phyloP scores from a whole-genome alignment of 2,113 vertebrate species.

The Chloebia gouldiae region DNA sequence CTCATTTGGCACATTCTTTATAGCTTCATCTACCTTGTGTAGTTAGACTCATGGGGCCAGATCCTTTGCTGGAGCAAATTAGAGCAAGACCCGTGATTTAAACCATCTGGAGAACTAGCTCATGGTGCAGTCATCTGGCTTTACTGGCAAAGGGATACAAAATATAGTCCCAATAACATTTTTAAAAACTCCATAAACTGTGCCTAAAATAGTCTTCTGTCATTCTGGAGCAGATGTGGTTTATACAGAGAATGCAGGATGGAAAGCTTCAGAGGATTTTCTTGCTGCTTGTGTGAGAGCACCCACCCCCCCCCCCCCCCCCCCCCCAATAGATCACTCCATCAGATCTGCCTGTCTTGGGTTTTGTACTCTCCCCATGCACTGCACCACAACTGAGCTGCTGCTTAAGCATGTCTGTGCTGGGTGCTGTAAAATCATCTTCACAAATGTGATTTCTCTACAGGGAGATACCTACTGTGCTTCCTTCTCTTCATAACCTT shows the following conservation, averaged over 20 bases:
- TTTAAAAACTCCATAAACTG: conserved; percentile 63
- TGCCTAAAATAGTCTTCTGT: conserved; percentile 35
- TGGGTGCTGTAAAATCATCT: neutral
- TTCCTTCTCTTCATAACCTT: neutral
- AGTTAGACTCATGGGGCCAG: conserved; percentile 40
- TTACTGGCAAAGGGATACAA: conserved; percentile 54
- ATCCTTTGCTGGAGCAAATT: conserved; percentile 58
- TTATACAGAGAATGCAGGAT: neutral
- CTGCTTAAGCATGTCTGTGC: neutral
- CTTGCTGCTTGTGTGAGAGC: neutral
- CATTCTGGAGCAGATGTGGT: conserved; percentile 17
- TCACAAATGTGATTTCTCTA: neutral
- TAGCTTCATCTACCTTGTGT: conserved; percentile 34
- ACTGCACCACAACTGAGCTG: neutral
- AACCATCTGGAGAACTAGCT: conserved; percentile 57
- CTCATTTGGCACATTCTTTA: conserved; percentile 50
- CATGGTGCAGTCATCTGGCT: conserved; percentile 61
- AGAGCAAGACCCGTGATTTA: conserved; percentile 52
- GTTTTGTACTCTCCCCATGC: neutral
- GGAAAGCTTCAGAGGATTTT: neutral
- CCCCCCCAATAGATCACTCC: neutral
- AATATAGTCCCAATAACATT: conserved; percentile 56
- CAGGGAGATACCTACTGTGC: neutral
- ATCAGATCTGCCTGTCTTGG: neutral
- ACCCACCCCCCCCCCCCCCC: too few species aligned